Base-by-base conservation (phyloP, 2,797 vertebrate genomes). In the Notolabrus celidotus region DNA sequence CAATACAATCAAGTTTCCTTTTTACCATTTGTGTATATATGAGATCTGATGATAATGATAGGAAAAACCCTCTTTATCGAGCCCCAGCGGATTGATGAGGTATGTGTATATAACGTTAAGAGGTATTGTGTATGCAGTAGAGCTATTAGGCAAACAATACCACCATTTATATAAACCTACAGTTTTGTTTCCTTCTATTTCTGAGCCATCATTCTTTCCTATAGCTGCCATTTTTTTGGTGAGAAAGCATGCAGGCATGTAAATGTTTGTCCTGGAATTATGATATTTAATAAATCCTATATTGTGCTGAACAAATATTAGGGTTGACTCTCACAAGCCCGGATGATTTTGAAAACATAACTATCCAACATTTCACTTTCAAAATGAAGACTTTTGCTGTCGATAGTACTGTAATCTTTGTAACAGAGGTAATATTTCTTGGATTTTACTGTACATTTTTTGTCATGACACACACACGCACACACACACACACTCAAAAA, bases 221-320 rank as follows among this genome's bases (percentile, higher is more conserved):
- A 97, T 98, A 95, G 95, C 96, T 95, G 95, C 94, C 97, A 97
- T 97, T 98, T 46, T n/a, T 47, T 96, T 97, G 96, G 96, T 97
- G 97, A 97, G 96, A 97, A 97, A 95, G 98, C 98, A 99, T 99
- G 98, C 97, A 98, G 98, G 98, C 98, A 99, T 99, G 98, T 99
- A 98, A 97, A 99, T 99, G 98, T 99, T 98, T 97, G 98, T 99
- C 96, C 96, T 98, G 96, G 95, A 97, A 95, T 98, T 96, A 97
- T 97, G 96, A 97, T 99, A 99, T 97, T 99, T 94, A 98, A 96
- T 96, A 95, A 97, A 97, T 95, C 95, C 96, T 94, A 95, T 97
- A 96, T 95, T 95, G 96, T 96, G 94, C 96, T 97, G 96, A 96
- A 96, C 95, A 93, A 91, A 89, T 86, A 89, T 86, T 77, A 86